These are phyloP conservation scores for Cistogaster globosa DNA, from an alignment of 2,888 invertebrate species.

Conservation along the genomic window DNA sequence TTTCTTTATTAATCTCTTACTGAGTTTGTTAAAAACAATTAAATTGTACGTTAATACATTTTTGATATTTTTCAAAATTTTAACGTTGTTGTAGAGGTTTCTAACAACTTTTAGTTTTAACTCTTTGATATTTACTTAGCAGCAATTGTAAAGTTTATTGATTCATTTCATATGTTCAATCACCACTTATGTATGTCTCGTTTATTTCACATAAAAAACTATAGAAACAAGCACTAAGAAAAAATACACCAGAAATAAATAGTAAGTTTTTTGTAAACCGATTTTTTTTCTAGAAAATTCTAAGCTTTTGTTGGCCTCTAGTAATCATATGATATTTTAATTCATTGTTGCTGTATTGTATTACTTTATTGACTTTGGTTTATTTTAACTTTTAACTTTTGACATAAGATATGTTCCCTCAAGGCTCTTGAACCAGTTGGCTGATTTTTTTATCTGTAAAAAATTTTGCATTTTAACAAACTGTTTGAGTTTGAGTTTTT, in stretches of 20 bases:
- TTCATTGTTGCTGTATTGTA: slow-evolving; percentile 58
- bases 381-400: slow-evolving; percentile 1
- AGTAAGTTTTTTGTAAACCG: neutral
- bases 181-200: slow-evolving; percentile 37
- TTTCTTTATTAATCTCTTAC: neutral
- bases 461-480: slow-evolving; percentile 40
- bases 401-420: neutral
- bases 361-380: slow-evolving; percentile 59
- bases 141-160: slow-evolving; percentile 44
- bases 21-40: neutral
- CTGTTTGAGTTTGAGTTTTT: slow-evolving; percentile 6
- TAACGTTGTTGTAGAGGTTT: neutral
- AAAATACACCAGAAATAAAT: neutral
- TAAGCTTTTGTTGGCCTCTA: neutral
- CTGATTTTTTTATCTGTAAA: slow-evolving; percentile 8
- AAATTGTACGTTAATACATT: neutral
- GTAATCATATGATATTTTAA: neutral
- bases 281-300: neutral
- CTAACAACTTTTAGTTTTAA: slow-evolving; percentile 3
- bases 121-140: slow-evolving; percentile 29
- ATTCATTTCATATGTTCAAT: slow-evolving; percentile 57
- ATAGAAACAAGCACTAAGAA: neutral
- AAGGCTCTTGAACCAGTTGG: slow-evolving; percentile 12
- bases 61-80: neutral
- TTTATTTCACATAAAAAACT: slow-evolving; percentile 1